Evolutionary conservation across 1,140 invertebrate species (phyloP).

Genomic region (Lycorma delicatula): DNA sequence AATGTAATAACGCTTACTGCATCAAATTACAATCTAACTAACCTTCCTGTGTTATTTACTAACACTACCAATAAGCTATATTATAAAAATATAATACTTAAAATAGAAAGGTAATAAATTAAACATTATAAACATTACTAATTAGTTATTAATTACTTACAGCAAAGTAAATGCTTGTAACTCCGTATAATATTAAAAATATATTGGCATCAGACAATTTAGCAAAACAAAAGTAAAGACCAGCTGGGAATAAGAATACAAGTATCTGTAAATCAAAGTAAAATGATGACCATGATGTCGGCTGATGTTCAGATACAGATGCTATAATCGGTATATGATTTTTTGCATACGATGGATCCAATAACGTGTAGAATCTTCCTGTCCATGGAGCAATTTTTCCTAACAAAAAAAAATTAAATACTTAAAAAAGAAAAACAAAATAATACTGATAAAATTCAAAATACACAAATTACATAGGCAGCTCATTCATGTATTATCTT

Average conservation of each 20-base stretch:
- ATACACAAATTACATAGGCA: too few species aligned
- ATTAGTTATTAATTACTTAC: constrained; percentile 53
- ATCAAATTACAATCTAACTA: too few species aligned
- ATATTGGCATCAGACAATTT: constrained; percentile 93
- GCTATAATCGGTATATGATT: constrained; percentile 99
- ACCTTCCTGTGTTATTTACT: too few species aligned
- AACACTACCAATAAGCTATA: too few species aligned
- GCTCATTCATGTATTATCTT: too few species aligned
- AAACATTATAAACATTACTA: too few species aligned
- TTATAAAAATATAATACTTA: too few species aligned
- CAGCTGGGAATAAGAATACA: constrained; percentile 91
- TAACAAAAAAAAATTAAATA: constrained; percentile 29
- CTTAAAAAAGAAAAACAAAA: too few species aligned
- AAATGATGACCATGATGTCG: constrained; percentile 97
- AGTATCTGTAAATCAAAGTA: constrained; percentile 95
- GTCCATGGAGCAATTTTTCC: constrained; percentile 97
- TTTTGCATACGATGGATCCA: constrained; percentile 97
- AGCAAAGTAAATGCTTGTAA: constrained; percentile 97
- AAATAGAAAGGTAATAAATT: too few species aligned
- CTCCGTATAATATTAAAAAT: constrained; percentile 94
- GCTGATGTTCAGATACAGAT: constrained; percentile 97
- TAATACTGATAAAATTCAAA: too few species aligned
- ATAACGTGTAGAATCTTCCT: constrained; percentile 93
- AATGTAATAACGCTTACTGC: too few species aligned
- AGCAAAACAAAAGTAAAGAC: constrained; percentile 92